phyloP scores from a whole-genome alignment of 2,113 vertebrate species.

The Gallinago undulata region DNA sequence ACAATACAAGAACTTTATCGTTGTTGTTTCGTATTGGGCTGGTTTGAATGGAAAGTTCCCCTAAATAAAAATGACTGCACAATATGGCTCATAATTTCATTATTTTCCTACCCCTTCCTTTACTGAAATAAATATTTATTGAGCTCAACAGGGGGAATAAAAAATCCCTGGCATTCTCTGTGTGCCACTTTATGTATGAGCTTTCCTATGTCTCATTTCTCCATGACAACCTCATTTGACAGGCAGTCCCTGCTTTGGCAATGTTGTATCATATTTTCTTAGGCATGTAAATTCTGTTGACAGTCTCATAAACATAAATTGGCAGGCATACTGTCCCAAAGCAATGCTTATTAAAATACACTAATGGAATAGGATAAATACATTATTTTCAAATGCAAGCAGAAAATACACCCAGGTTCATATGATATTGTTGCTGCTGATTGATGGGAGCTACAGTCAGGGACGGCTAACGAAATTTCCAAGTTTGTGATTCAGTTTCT shows the following conservation, averaged over 20 bases:
- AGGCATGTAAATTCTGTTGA: constrained; percentile 83
- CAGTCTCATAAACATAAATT: constrained; percentile 84
- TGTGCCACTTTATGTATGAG: constrained; percentile 36
- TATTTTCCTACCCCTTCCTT: constrained; percentile 30
- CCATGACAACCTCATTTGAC: constrained; percentile 78
- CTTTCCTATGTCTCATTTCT: constrained; percentile 74
- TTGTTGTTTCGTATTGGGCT: neutral
- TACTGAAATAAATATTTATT: constrained; percentile 55
- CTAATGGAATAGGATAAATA: constrained; percentile 81
- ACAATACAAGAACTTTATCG: neutral
- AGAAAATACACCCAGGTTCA: constrained; percentile 47
- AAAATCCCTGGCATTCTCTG: constrained; percentile 27
- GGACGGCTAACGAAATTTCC: neutral
- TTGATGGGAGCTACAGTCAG: neutral
- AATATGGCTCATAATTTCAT: constrained; percentile 41
- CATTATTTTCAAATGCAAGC: constrained; percentile 67
- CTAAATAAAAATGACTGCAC: constrained; percentile 27
- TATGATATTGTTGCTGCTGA: constrained; percentile 13
- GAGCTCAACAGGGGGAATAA: constrained; percentile 4
- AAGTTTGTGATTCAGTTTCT: neutral
- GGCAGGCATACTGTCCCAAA: constrained; percentile 79
- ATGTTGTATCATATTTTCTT: constrained; percentile 81
- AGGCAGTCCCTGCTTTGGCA: constrained; percentile 76
- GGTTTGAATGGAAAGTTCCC: neutral
- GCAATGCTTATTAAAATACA: constrained; percentile 80